Conservation (phyloP, 2,797 vertebrate genomes). For the Sebastes alutus region DNA sequence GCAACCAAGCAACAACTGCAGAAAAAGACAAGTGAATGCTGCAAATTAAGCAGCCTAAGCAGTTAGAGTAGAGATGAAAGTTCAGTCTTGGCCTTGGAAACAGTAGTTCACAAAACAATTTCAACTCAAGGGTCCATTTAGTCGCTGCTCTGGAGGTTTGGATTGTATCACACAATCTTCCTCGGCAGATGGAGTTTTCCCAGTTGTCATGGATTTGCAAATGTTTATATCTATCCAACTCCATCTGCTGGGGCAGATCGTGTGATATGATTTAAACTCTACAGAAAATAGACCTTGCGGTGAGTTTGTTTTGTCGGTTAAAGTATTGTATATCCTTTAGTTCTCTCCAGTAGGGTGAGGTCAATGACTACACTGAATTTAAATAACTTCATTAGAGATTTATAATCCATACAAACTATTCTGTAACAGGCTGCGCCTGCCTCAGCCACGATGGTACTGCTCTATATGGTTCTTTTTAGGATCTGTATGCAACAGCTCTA, state of each 20-base stretch:
- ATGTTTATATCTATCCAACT: not conserved
- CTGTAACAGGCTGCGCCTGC: not conserved
- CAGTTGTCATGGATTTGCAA: not conserved
- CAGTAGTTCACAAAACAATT: not conserved
- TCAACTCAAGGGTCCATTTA: not conserved
- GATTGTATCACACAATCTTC: not conserved
- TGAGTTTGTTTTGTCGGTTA: not conserved
- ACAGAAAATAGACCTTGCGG: not conserved
- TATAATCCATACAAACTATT: not conserved
- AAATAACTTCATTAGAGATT: not conserved
- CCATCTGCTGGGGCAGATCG: not conserved
- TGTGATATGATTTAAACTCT: not conserved
- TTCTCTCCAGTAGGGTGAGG: not conserved
- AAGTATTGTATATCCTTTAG: not conserved
- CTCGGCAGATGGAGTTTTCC: not conserved
- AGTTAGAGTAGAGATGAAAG: not conserved
- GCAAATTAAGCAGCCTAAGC: not conserved
- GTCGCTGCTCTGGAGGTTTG: not conserved
- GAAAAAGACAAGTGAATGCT: not conserved
- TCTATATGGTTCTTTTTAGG: not conserved
- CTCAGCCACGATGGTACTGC: not conserved
- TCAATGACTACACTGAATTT: not conserved
- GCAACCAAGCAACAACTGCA: not conserved
- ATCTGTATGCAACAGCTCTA: constrained; percentile 24
- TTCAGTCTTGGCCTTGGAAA: not conserved